Evolutionary conservation across 2,113 vertebrate genomes (phyloP).

Genomic region (Gobio gobio): DNA sequence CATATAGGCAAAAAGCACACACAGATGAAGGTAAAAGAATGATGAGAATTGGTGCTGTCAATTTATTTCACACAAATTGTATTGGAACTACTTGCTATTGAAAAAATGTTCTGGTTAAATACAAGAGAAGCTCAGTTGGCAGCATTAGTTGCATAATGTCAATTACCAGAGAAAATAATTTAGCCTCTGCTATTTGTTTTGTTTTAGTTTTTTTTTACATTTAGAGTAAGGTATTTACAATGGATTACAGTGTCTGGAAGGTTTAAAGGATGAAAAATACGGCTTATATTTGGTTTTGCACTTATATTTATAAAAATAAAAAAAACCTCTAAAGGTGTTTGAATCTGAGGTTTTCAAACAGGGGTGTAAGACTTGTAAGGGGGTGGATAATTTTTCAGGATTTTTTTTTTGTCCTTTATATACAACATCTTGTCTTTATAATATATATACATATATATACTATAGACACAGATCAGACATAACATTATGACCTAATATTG

Average conservation of each 20-base stretch:
- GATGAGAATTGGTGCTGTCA: neutral
- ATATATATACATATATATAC: no score
- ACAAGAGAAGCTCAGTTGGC: neutral
- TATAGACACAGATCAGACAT: no score
- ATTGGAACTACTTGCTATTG: neutral
- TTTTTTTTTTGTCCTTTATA: no score
- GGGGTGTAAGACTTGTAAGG: neutral
- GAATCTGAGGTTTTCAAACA: neutral
- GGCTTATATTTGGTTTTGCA: neutral
- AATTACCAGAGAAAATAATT: neutral
- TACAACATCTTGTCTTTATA: no score
- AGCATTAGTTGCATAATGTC: neutral
- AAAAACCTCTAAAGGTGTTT: neutral
- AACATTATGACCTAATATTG: no score
- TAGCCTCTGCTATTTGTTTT: neutral
- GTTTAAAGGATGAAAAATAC: neutral
- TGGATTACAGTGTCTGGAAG: neutral
- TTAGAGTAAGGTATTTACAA: neutral
- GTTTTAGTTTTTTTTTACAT: neutral
- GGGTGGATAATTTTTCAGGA: no score
- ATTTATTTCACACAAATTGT: neutral
- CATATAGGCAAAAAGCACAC: slow-evolving; percentile 12
- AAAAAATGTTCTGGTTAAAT: slow-evolving; percentile 9
- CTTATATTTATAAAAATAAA: neutral
- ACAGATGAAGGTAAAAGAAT: neutral